A percentile compares a stretch with the other conserved stretches of the same genome.
These are phyloP conservation scores for Dasyornis broadbenti DNA, from an alignment of 2,113 vertebrate genomes.

Conservation along the genomic window DNA sequence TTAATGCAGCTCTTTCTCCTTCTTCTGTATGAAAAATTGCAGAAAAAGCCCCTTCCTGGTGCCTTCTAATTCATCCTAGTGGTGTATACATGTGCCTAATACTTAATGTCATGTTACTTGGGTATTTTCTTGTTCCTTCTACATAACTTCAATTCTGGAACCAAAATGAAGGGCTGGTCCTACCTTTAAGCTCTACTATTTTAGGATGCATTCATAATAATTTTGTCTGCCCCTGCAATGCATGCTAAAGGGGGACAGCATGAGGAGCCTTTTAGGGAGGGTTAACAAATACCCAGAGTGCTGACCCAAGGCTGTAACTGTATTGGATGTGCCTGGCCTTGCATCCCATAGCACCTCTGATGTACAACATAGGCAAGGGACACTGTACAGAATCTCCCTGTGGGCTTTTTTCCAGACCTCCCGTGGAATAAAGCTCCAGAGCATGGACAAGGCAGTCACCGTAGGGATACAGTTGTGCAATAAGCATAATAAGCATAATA, in stretches of 20 bases:
- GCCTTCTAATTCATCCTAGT: neutral
- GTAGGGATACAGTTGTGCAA: neutral
- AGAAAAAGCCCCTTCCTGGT: neutral
- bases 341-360: neutral
- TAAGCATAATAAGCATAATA: neutral
- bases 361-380: neutral
- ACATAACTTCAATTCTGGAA: neutral
- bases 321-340: neutral
- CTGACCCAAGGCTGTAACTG: neutral
- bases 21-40: neutral
- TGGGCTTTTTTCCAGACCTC: neutral
- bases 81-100: neutral
- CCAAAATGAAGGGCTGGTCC: neutral
- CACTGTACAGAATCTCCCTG: neutral
- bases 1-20: neutral
- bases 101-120: neutral
- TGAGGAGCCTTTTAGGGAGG: neutral
- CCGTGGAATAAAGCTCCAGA: neutral
- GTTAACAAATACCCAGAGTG: neutral
- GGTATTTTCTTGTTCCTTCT: neutral
- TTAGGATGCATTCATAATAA: neutral
- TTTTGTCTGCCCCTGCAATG: neutral
- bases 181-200: neutral
- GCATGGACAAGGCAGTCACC: neutral
- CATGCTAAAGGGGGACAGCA: neutral